Evolutionary conservation across 1,140 invertebrate genomes (phyloP).

Genomic region (Eciton burchellii): DNA sequence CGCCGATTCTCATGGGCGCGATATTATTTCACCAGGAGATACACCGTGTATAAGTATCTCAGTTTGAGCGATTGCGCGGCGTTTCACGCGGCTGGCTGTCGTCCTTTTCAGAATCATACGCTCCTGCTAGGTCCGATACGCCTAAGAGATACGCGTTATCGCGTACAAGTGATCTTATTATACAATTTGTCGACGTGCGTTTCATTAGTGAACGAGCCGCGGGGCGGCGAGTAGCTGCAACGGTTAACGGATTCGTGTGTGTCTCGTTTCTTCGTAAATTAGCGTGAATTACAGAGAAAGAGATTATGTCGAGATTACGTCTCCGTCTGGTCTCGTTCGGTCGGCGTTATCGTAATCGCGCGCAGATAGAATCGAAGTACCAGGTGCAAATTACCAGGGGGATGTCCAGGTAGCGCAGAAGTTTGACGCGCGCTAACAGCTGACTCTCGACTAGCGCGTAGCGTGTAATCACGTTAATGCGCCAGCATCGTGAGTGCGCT

Average conservation of each 20-base stretch:
- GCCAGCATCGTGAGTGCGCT: conserved; percentile 68
- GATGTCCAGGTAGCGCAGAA: conserved; percentile 74
- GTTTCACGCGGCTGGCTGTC: too few relatives aligned
- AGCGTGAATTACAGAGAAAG: neutral
- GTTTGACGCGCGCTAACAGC: conserved; percentile 76
- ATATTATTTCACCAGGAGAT: neutral
- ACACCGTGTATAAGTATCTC: neutral
- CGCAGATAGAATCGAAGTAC: conserved; percentile 84
- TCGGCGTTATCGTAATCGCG: conserved; percentile 73
- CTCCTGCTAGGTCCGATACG: too few relatives aligned
- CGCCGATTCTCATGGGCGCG: neutral
- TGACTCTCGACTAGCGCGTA: conserved; percentile 73
- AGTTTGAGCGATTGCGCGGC: neutral
- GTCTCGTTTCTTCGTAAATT: conserved; percentile 19
- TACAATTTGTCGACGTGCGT: too few relatives aligned
- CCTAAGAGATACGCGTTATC: too few relatives aligned
- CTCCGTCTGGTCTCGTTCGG: conserved; percentile 16
- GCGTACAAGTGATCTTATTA: too few relatives aligned
- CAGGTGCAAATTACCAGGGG: conserved; percentile 84
- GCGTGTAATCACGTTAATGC: conserved; percentile 84
- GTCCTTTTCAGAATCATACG: too few relatives aligned
- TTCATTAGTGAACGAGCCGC: too few relatives aligned
- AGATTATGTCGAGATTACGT: conserved; percentile 50
- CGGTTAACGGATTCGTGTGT: neutral
- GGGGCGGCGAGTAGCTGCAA: too few relatives aligned